phyloP scores from a whole-genome alignment of 2,797 vertebrate species.

The Galago senegalensis region DNA sequence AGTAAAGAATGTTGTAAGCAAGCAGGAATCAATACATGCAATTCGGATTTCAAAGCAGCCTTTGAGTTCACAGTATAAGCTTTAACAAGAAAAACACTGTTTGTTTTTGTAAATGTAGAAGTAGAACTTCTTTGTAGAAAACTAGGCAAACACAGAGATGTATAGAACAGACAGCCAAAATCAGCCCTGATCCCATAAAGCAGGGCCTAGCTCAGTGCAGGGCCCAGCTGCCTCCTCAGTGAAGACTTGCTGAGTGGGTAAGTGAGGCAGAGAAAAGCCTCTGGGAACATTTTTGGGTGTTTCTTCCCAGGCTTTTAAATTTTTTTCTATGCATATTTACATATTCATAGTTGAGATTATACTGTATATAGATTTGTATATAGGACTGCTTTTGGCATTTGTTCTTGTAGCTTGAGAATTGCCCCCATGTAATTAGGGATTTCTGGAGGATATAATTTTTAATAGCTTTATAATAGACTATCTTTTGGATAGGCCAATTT shows the following conservation, averaged over 20 bases:
- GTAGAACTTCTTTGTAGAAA: conserved; percentile 42
- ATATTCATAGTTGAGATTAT: neutral
- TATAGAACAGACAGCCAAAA: neutral
- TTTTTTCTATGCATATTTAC: neutral
- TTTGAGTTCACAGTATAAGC: conserved; percentile 3
- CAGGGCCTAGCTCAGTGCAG: neutral
- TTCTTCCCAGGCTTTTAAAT: neutral
- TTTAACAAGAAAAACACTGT: neutral
- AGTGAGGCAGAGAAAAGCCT: neutral
- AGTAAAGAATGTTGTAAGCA: neutral
- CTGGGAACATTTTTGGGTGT: too few relatives aligned
- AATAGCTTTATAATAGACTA: neutral
- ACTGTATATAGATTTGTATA: neutral
- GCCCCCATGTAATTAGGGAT: conserved; percentile 35
- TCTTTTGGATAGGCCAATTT: neutral
- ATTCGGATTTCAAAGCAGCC: neutral
- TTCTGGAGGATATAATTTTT: conserved; percentile 46
- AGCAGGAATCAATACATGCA: neutral
- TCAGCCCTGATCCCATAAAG: neutral
- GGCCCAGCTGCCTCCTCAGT: accelerated
- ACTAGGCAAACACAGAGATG: neutral
- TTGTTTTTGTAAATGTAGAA: conserved; percentile 45
- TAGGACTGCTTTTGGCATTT: conserved; percentile 29
- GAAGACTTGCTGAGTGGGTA: neutral
- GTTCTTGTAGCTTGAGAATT: conserved; percentile 28